Base-by-base conservation (phyloP, 2,113 vertebrate species). In the Marmota monax region DNA sequence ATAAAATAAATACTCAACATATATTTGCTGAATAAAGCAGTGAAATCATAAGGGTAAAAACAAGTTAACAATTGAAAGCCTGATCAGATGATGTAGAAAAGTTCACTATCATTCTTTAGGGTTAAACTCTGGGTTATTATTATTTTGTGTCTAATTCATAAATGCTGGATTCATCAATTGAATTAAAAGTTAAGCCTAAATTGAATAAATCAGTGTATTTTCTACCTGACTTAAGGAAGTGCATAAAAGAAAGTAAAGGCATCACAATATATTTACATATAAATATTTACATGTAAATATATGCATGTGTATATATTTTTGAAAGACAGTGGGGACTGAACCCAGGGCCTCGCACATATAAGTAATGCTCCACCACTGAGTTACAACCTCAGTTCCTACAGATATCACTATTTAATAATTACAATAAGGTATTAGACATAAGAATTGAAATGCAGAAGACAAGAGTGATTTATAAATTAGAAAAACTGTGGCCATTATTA, bases 111-210 rank as follows among this genome's bases (percentile, higher is more conserved):
- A 83, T 13, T 77, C 39, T 74, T 86, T 29, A 80, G 29, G 82
- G 29, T 92, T 96, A 37, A 85, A 87, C 69, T 90, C 16, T 56
- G 14, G 34, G 45, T 94, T 90, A 79, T 9, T 79, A 88, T 92
- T 74, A 88, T 53, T 72, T 14, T 72, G 82, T 39, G 10, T 37
- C 12, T 61, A 45, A 74, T 39, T 61, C 4, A 23, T 51, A 82
- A 65, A 32, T 53, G 2, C 9, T 74, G 4, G 6, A 16, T 25
- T 73, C 79, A 58, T 89, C 87, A 61, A 51, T 8, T 73, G 48
- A 76, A 58, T 51, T 67, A 88, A 90, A 0, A 82, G 8, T 70
- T 34, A 94, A 92, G 18, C 34, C 14, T 90, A 90, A 95, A 70
- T 17, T 53, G 45, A 86, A 37, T 51, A 78, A 51, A n/a, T 34